Evolutionary conservation across 2,888 invertebrate genomes (phyloP).

Genomic region (Helobdella robusta): DNA sequence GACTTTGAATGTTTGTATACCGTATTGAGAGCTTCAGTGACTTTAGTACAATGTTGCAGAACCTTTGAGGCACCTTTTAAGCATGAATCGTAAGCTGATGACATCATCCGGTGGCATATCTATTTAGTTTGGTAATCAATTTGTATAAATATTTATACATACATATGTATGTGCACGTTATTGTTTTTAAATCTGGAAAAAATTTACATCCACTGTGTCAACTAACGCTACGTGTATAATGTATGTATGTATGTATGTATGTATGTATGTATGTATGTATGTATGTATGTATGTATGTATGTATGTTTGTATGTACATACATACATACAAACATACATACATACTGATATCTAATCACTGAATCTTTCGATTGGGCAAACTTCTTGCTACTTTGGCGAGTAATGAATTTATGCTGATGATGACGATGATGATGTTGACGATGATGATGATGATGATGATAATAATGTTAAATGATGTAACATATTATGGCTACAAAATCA

Average conservation of each 20-base stretch:
- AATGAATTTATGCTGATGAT: neutral
- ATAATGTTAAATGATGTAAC: neutral
- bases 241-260: no score
- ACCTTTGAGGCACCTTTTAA: neutral
- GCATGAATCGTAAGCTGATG: neutral
- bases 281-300: neutral
- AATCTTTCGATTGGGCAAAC: no score
- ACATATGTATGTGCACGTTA: no score
- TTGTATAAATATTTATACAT: no score
- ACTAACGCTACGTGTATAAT: no score
- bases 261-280: neutral
- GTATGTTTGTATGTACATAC: no score
- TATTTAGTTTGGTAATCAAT: no score
- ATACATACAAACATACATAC: no score
- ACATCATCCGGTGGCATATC: neutral
- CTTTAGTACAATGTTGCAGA: conserved; percentile 9
- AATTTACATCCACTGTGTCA: no score
- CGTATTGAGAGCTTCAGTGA: conserved; percentile 10
- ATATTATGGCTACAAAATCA: neutral
- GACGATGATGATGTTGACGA: neutral
- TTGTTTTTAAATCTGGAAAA: no score
- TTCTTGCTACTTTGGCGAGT: neutral
- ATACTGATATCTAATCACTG: no score
- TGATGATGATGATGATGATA: neutral
- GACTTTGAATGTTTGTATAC: conserved; percentile 17